Evolutionary conservation across 2,888 invertebrate genomes (phyloP), one percentile per base, ranked within the genome.

Genomic region (Phasia obesa): DNA sequence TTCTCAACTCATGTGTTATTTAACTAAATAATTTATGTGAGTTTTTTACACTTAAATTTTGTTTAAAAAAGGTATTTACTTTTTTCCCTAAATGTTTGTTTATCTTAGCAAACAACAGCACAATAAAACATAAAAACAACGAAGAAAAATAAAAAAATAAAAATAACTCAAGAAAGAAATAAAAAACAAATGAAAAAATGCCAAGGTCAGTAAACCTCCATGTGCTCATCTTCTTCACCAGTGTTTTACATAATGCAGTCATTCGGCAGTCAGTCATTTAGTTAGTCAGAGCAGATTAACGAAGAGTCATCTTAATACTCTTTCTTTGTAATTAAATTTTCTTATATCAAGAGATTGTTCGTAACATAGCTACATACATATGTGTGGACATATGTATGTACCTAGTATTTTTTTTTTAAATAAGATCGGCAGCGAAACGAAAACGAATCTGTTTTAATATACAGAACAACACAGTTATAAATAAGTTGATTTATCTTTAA

Each of bases 191-290:
- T 11, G 6, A 81, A 81, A 77, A 81, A 69, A 74, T 59, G 19
- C 82, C 82, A 82, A 82, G 82, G 82, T 82, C 82, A 82, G 74
- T 70, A 82, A 82, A 78, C 64, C 69, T 78, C 69, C 82, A 74
- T 78, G 77, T 64, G 70, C 69, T 70, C 62, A 55, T 70, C 62
- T 77, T 69, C 44, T 62, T 47, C 47, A 13, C n/a, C 25, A 53
- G 53, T 53, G 69, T 69, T 57, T 38, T 9, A 71, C 38, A 67
- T 51, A 51, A 62, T 65, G 64, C 81, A 62, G 65, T 42, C 57
- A 47, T 27, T 57, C 13, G 35, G 2, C 21, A 42, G 23, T 11
- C 31, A 27, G 47, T 71, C 59, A 38, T 44, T 55, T 55, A 64
- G 25, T 76, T 60, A 76, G 67, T 67, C 59, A 38, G 27, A 59